phyloP scores from a whole-genome alignment of 2,797 vertebrate species.

The Notolepis coatsorum region DNA sequence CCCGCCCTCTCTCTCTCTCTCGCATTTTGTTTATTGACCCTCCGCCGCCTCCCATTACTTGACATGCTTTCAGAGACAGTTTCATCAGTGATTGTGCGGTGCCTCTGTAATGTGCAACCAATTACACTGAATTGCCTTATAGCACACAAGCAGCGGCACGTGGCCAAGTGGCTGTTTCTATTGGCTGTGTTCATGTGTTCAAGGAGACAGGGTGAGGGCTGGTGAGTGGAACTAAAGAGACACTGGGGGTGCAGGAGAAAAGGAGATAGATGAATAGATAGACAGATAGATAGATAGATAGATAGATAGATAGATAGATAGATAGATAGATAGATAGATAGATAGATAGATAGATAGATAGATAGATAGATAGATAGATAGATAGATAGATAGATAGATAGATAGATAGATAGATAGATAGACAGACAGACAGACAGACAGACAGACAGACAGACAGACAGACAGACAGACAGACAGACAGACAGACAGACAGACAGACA shows the following conservation, averaged over 20 bases:
- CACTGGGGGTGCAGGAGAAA: background rate
- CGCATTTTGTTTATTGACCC: constrained; percentile 35
- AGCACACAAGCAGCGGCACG: constrained; percentile 37
- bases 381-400: too few relatives aligned
- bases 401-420: too few relatives aligned
- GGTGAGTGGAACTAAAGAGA: constrained; percentile 16
- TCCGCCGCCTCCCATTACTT: constrained; percentile 34
- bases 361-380: too few relatives aligned
- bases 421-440: too few relatives aligned
- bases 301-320: background rate
- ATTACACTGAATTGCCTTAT: constrained; percentile 54
- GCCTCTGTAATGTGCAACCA: constrained; percentile 53
- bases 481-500: too few relatives aligned
- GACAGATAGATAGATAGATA: background rate
- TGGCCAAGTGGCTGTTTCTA: constrained; percentile 34
- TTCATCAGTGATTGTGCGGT: constrained; percentile 37
- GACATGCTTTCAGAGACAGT: constrained; percentile 41
- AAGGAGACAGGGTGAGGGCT: constrained; percentile 12
- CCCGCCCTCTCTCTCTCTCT: too few relatives aligned
- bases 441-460: too few relatives aligned
- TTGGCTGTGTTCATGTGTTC: constrained; percentile 28
- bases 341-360: too few relatives aligned
- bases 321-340: too few relatives aligned
- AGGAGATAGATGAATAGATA: background rate
- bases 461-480: too few relatives aligned